Base-by-base conservation (phyloP, 2,888 invertebrate genomes). In the Tipula lateralis region DNA sequence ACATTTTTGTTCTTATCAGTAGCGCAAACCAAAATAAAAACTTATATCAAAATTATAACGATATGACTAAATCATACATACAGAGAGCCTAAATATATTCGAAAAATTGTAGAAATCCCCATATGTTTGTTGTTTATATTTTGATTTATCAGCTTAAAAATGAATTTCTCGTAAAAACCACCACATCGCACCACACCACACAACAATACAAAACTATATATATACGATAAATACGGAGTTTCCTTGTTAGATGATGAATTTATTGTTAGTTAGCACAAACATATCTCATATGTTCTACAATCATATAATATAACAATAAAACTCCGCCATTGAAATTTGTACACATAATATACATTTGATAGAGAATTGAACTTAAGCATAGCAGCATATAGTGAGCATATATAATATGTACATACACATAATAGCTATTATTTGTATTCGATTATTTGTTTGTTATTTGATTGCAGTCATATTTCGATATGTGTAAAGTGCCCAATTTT, bases 141-240 rank as follows among this genome's bases (percentile, higher is more conserved):
- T 24, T 66, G 66, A 66, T 66, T 66, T 66, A 66, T 66, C 66
- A 66, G 66, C 66, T 66, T 66, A 66, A 66, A 66, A 66, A 66
- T 66, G 66, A 12, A 66, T 66, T 66, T 66, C 44, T 44, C 66
- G 66, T 9, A 44, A 66, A 66, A 66, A 66, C 24, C 66, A 66
- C 66, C 66, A 24, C 24, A 50, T 66, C 66, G 66, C 66, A 24
- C 44, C 44, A 50, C 44, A n/a, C n/a, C n/a, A n/a, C n/a, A n/a
- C n/a, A 50, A 50, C 44, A 50, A 50, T 4, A 16, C 66, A 66
- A 66, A 66, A 66, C 66, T 66, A 50, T 6, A 7, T 16, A 50
- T 50, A 50, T 66, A 66, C 2, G n/a, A 44, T 4, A 44, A 44
- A 24, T 66, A 2, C 66, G 66, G 66, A 9, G 19, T 66, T 66